These are phyloP conservation scores for Nymphalis c-album DNA, from an alignment of 2,888 invertebrate genomes.

Conservation along the genomic window DNA sequence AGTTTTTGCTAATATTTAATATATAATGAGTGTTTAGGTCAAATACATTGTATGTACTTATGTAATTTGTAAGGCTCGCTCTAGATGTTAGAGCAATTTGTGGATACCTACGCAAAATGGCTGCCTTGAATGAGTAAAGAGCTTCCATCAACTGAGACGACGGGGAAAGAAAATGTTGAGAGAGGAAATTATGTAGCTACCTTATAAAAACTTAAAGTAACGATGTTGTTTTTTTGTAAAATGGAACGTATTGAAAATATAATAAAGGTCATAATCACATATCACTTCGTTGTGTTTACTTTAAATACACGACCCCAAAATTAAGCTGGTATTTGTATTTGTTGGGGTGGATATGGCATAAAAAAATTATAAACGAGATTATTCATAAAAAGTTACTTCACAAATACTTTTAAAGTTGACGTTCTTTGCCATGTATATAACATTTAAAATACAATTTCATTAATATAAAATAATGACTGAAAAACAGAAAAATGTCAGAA, in stretches of 20 bases:
- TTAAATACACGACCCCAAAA: background rate
- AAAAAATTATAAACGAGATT: background rate
- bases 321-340: background rate
- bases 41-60: constrained; percentile 32
- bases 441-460: background rate
- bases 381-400: background rate
- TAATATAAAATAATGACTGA: background rate
- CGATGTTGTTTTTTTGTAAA: background rate
- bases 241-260: background rate
- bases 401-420: background rate
- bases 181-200: constrained; percentile 18
- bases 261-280: background rate
- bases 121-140: constrained; percentile 35
- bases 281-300: background rate
- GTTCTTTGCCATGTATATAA: background rate
- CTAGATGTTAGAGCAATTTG: constrained; percentile 32
- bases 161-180: constrained; percentile 17
- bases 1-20: constrained; percentile 5
- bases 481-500: constrained; percentile 13
- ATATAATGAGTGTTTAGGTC: constrained; percentile 16
- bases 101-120: constrained; percentile 32
- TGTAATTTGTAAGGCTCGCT: constrained; percentile 34
- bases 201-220: constrained; percentile 3
- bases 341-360: background rate
- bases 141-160: constrained; percentile 22